Percentiles rank a stretch among this genome's conserved stretches.
phyloP scores from a whole-genome alignment of 2,888 invertebrate species.

The Nomada ruficornis region DNA sequence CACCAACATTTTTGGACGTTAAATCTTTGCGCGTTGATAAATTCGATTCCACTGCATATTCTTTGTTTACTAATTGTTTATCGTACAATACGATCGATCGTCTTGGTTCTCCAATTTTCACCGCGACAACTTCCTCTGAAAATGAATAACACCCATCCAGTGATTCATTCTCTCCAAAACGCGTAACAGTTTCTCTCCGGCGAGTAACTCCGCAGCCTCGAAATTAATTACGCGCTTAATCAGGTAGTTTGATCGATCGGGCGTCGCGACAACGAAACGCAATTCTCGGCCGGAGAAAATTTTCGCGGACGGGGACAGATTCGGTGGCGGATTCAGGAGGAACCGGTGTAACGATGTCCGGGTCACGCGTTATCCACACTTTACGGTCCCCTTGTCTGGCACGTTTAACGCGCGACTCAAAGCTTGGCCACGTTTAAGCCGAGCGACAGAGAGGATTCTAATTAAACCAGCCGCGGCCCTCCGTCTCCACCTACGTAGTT shows the following conservation, averaged over 20 bases:
- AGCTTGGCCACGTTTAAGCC: slow-evolving; percentile 68
- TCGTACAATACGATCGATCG: slow-evolving; percentile 40
- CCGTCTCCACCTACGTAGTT: slow-evolving; percentile 63
- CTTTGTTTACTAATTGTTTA: background rate
- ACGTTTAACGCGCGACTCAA: slow-evolving; percentile 55
- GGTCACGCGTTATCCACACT: slow-evolving; percentile 15
- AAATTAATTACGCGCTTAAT: slow-evolving; percentile 57
- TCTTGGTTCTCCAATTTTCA: slow-evolving; percentile 26
- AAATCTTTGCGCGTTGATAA: too few species aligned
- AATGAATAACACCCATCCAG: slow-evolving; percentile 43
- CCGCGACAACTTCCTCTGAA: slow-evolving; percentile 33
- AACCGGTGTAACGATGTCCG: background rate
- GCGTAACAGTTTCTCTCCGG: slow-evolving; percentile 19
- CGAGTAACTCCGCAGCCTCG: background rate
- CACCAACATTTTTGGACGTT: too few species aligned
- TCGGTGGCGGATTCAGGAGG: background rate
- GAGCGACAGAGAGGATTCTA: slow-evolving; percentile 77
- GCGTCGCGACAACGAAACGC: background rate
- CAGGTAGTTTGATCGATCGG: slow-evolving; percentile 49
- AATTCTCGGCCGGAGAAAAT: background rate
- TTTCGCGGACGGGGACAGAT: background rate
- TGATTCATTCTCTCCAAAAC: slow-evolving; percentile 38
- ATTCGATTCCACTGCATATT: background rate
- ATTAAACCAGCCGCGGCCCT: slow-evolving; percentile 72
- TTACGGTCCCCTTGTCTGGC: slow-evolving; percentile 26